Evolutionary conservation across 2,797 vertebrate species (phyloP).

Genomic region (Gambelia wislizenii): DNA sequence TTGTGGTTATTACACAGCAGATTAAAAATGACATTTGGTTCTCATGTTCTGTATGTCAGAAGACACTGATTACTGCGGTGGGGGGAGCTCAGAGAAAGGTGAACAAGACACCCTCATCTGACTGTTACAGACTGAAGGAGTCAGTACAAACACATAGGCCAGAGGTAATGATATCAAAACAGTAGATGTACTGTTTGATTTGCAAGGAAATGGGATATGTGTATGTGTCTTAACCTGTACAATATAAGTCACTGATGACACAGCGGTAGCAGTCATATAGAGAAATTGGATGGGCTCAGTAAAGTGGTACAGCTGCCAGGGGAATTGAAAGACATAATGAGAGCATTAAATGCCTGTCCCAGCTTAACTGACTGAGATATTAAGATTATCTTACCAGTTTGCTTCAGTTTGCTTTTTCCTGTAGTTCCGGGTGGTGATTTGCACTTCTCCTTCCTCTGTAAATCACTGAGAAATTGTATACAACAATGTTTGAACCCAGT

Average conservation of each 20-base stretch:
- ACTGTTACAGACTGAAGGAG: background rate
- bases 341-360: background rate
- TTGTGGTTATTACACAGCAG: background rate
- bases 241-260: background rate
- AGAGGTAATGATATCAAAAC: background rate
- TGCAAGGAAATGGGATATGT: background rate
- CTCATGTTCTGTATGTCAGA: background rate
- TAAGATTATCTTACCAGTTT: constrained; percentile 55
- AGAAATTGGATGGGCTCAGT: background rate
- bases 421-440: constrained; percentile 68
- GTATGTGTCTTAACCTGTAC: background rate
- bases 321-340: background rate
- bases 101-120: background rate
- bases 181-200: background rate
- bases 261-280: background rate
- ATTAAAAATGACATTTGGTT: background rate
- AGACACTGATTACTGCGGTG: background rate
- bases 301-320: background rate
- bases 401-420: constrained; percentile 37
- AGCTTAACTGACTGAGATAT: background rate
- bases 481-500: background rate
- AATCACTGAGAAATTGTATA: constrained; percentile 82
- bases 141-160: background rate
- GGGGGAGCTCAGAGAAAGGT: too few species aligned
- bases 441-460: constrained; percentile 90